phyloP scores from a whole-genome alignment of 2,113 vertebrate species.

The Laticauda colubrina region DNA sequence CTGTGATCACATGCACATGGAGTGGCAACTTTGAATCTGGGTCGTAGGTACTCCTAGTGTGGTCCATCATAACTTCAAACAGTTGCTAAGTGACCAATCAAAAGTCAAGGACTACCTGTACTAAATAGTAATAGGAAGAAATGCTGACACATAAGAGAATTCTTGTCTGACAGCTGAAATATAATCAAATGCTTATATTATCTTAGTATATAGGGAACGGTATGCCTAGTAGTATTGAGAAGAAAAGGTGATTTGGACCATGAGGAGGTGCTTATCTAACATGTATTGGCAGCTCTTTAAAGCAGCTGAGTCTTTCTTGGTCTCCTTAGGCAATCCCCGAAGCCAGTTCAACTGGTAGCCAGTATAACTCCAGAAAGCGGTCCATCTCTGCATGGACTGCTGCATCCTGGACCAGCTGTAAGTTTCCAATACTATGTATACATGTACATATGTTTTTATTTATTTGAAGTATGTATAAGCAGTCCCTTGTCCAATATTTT shows the following conservation, averaged over 20 bases:
- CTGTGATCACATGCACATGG: not conserved
- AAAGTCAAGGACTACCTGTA: not conserved
- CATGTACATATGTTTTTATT: no score
- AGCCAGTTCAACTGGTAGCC: not conserved
- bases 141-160: not conserved
- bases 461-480: no score
- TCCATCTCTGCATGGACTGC: not conserved
- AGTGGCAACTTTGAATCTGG: not conserved
- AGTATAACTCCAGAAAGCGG: not conserved
- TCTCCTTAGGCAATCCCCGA: not conserved
- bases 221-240: not conserved
- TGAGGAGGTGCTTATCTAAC: not conserved
- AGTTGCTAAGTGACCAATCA: not conserved
- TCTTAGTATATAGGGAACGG: not conserved
- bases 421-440: not conserved
- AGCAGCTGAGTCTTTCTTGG: not conserved
- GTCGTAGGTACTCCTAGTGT: not conserved
- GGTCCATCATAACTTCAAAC: not conserved
- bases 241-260: not conserved
- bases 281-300: not conserved
- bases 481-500: not conserved
- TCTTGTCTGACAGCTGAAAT: not conserved
- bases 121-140: constrained; percentile 2
- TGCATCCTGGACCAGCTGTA: not conserved
- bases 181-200: not conserved